Conservation (phyloP, 2,888 invertebrate genomes). For the Odontocolon sp. region DNA sequence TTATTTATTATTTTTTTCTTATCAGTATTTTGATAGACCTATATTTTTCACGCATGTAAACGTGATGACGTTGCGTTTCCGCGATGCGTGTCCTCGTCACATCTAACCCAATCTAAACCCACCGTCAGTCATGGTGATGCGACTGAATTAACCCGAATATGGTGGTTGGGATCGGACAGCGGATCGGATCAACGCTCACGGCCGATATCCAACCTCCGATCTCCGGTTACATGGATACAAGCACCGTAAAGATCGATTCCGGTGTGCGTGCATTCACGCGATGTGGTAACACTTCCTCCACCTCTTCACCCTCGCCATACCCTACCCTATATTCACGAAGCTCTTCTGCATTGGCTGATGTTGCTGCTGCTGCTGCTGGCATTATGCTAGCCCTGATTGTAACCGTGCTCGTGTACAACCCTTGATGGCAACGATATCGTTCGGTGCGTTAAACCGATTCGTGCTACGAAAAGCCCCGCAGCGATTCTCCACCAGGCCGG, state of each 20-base stretch:
- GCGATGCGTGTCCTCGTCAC: too few species aligned
- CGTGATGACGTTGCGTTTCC: too few species aligned
- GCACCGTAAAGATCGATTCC: conserved; percentile 44
- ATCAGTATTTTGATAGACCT: too few species aligned
- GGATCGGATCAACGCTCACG: conserved; percentile 18
- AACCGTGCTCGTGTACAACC: not conserved
- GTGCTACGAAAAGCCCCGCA: conserved; percentile 4
- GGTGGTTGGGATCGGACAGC: not conserved
- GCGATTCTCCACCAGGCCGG: not conserved
- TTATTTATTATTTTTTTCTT: too few species aligned
- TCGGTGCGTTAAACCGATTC: conserved; percentile 8
- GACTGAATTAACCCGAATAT: conserved; percentile 31
- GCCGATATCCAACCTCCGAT: conserved; percentile 15
- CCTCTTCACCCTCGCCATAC: too few species aligned
- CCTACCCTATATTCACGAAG: too few species aligned
- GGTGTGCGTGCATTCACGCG: conserved; percentile 27
- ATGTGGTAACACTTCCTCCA: too few species aligned
- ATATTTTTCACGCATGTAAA: too few species aligned
- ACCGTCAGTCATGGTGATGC: too few species aligned
- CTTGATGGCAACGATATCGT: conserved; percentile 17
- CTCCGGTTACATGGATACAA: conserved; percentile 17
- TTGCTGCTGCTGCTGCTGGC: not conserved
- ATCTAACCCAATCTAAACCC: too few species aligned
- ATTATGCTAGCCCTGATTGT: conserved; percentile 3
- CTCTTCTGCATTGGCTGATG: too few species aligned